Evolutionary conservation across 2,888 invertebrate species (phyloP), one percentile per base, ranked within the genome.

Genomic region (Cephus nigrinus): DNA sequence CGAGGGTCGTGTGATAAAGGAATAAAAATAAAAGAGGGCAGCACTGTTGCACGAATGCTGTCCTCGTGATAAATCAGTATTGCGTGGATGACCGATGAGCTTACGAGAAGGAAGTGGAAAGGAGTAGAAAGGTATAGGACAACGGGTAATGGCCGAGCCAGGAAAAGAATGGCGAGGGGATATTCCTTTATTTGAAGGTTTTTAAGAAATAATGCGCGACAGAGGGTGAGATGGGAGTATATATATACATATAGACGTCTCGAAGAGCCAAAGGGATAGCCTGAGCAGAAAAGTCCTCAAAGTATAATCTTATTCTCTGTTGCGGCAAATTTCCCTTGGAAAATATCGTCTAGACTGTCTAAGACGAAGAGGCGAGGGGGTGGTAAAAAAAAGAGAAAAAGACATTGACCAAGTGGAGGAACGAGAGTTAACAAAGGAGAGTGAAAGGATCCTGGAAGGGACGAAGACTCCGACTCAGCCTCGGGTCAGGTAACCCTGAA

Each of bases 331-430:
- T 86, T 84, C 79, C 82, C 82, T 84, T 79, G 76, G 80, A 84
- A 88, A 85, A 85, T 85, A 86, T 87, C 85, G 84, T 86, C 86
- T 82, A 84, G 83, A 87, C 83, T 76, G 81, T 77, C 73, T 76
- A 80, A 78, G 80, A 78, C 79, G 76, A 78, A 77, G 78, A 15
- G 40, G 15, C 0, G 40, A 15, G 40, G 40, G 15, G 40, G 5
- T 40, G 40, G 40, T 4, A 15, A 71, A 36, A 71, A 73, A 35
- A 35, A 12, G 12, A 76, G 72, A 69, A 75, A 68, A 72, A 34
- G 78, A 72, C 68, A 75, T 69, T 40, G 74, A 80, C 68, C 71
- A 68, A 68, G n/a, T 31, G 23, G 35, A 69, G 23, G 33, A 75
- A 68, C 0, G 69, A 68, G n/a, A 33, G 31, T 12, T 76, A 34